A percentile compares a stretch with the other conserved stretches of the same genome.
Evolutionary conservation across 2,113 vertebrate species (phyloP).

Genomic region (Tympanuchus pallidicinctus): DNA sequence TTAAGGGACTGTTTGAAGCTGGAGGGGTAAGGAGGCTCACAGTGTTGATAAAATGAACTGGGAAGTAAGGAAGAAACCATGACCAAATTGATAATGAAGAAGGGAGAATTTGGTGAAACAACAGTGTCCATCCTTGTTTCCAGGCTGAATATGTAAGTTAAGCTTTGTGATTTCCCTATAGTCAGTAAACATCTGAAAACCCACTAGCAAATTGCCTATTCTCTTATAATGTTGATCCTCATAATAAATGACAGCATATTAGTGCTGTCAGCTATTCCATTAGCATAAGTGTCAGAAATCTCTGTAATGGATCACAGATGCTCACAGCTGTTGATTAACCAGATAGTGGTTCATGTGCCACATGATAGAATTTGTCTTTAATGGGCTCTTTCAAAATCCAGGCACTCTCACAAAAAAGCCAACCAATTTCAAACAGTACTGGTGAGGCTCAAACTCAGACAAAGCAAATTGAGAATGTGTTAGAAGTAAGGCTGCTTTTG

Average conservation of each 20-base stretch:
- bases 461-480: not conserved
- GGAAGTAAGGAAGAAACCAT: not conserved
- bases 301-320: constrained; percentile 15
- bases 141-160: not conserved
- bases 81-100: not conserved
- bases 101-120: not conserved
- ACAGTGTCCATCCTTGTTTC: not conserved
- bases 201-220: not conserved
- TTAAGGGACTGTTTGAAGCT: not conserved
- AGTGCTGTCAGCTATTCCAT: constrained; percentile 5
- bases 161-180: not conserved
- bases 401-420: not conserved
- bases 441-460: constrained; percentile 4
- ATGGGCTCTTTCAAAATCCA: constrained; percentile 27
- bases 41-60: not conserved
- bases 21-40: not conserved
- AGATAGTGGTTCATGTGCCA: not conserved
- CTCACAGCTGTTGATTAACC: constrained; percentile 41
- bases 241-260: not conserved
- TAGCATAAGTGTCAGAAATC: not conserved
- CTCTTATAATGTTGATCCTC: not conserved
- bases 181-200: not conserved
- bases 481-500: constrained; percentile 15
- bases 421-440: not conserved
- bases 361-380: constrained; percentile 37